These are phyloP conservation scores for Periplaneta americana DNA, from an alignment of 1,140 invertebrate genomes.

Conservation along the genomic window DNA sequence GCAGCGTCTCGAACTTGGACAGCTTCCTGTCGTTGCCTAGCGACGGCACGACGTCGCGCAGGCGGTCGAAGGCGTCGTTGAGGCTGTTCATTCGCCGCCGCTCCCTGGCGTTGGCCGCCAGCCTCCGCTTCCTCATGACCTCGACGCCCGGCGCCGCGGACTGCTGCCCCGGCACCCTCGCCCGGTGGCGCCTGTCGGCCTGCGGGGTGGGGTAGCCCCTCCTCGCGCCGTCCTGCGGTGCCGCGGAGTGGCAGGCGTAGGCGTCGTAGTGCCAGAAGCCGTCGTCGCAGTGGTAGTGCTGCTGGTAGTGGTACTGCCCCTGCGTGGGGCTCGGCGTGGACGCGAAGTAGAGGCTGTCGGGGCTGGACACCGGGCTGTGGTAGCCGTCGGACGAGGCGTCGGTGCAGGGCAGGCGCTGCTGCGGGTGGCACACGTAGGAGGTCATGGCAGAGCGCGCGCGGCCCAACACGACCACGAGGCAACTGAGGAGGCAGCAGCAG, in stretches of 20 bases:
- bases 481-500: too few species aligned
- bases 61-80: constrained; percentile 74
- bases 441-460: too few species aligned
- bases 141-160: constrained; percentile 24
- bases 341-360: constrained; percentile 19
- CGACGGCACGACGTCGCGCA: constrained; percentile 75
- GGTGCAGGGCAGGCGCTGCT: background rate
- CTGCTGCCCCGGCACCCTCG: background rate
- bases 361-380: constrained; percentile 23
- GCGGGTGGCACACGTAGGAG: background rate
- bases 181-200: background rate
- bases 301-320: background rate
- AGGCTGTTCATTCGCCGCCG: constrained; percentile 74
- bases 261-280: background rate
- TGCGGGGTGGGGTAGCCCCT: background rate
- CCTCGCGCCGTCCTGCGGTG: background rate
- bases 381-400: constrained; percentile 19
- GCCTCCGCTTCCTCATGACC: constrained; percentile 53
- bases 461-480: too few species aligned
- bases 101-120: constrained; percentile 74
- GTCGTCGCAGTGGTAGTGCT: background rate
- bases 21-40: constrained; percentile 71
- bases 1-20: constrained; percentile 82
- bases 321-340: constrained; percentile 1
- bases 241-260: background rate